Conservation (phyloP, 2,888 invertebrate genomes). For the Dicyrtoma fusca region DNA sequence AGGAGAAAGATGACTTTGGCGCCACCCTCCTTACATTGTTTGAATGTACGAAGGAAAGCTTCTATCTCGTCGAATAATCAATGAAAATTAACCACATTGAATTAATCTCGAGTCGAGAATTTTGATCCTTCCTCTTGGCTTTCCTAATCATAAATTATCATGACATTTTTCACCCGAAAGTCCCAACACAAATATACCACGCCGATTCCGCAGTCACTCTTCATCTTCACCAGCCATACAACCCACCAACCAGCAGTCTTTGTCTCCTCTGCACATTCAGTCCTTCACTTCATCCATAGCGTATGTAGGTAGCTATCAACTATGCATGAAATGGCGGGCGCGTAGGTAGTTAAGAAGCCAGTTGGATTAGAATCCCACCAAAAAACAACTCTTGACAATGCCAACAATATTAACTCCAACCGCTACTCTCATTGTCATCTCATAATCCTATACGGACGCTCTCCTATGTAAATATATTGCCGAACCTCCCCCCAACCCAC, state of each 20-base stretch:
- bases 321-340: too few species aligned
- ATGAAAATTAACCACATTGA: conserved; percentile 54
- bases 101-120: conserved; percentile 44
- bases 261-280: neutral
- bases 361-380: neutral
- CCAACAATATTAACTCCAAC: too few species aligned
- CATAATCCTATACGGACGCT: too few species aligned
- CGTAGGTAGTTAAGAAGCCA: too few species aligned
- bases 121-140: conserved; percentile 31
- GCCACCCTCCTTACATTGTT: conserved; percentile 16
- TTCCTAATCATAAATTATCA: conserved; percentile 42
- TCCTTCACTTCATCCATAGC: neutral
- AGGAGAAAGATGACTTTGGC: neutral
- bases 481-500: too few species aligned
- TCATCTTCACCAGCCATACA: too few species aligned
- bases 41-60: neutral
- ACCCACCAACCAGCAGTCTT: neutral
- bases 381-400: neutral
- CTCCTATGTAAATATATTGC: too few species aligned
- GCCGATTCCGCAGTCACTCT: neutral
- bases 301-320: too few species aligned
- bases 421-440: too few species aligned
- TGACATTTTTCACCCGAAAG: conserved; percentile 39
- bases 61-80: conserved; percentile 47
- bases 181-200: conserved; percentile 15